A percentile compares a stretch with the other conserved stretches of the same genome.
phyloP scores from a whole-genome alignment of 2,113 vertebrate species.

The Chionis minor region DNA sequence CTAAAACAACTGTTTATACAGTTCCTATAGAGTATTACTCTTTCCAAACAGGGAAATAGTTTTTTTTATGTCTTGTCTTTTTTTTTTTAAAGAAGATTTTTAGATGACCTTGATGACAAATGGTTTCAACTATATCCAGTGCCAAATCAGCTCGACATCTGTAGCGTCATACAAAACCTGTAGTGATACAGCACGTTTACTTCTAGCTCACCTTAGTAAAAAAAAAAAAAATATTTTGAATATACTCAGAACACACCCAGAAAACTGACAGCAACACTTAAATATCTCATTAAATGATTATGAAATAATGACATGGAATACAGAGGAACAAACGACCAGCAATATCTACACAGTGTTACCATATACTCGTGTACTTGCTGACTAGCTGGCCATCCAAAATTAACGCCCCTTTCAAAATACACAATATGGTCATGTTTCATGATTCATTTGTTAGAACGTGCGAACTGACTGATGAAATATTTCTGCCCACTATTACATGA shows the following conservation, averaged over 20 bases:
- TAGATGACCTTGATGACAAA: neutral
- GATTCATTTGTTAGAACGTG: neutral
- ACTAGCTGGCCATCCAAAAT: neutral
- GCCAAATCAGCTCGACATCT: neutral
- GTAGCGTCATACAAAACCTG: neutral
- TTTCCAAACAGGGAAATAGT: conserved; percentile 2
- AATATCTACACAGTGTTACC: neutral
- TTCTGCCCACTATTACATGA: neutral
- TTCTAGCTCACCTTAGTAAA: neutral
- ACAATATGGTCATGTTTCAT: accelerated
- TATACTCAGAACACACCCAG: neutral
- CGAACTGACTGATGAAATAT: neutral
- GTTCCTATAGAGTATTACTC: neutral
- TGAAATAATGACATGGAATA: neutral
- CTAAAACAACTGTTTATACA: conserved; percentile 5
- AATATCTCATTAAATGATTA: neutral
- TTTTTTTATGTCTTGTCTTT: neutral
- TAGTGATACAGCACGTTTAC: neutral
- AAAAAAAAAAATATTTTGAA: neutral
- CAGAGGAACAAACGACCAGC: neutral
- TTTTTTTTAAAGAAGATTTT: neutral
- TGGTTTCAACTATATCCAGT: neutral
- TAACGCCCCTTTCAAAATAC: neutral
- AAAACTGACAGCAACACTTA: neutral
- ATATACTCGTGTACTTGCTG: neutral